Base-by-base conservation (phyloP, 2,888 invertebrate genomes). In the Gymnosoma rotundatum region DNA sequence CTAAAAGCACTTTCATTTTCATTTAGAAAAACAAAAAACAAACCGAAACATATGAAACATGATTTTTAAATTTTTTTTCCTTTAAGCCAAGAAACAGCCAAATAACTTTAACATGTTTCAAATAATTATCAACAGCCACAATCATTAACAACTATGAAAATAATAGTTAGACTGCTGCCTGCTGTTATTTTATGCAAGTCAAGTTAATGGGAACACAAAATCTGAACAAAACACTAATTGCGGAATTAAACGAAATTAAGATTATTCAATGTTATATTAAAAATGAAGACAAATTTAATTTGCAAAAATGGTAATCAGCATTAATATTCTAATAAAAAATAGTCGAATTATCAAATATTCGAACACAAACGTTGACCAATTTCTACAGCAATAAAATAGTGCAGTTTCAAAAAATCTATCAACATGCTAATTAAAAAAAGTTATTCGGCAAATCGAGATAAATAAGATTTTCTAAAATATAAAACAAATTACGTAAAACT, bases 1-100 rank as follows among this genome's bases (percentile, higher is more conserved):
- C 70, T 36, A 60, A 64, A 64, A 79, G 50, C 82, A 86, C 86
- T 87, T 87, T 87, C 87, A 67, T 87, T 87, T 87, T 87, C 85
- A 56, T 79, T 87, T 66, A 85, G 78, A 75, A 85, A 82, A 81
- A 79, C 67, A 61, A n/a, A 21, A 52, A 73, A 56, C 7, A 66
- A 42, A 42, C 42, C 2, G 12, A 7, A 38, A 10, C 12, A 42
- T 25, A 58, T 50, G 6, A 58, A 56, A 38, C 45, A 73, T 72
- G 50, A 66, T 18, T 32, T 80, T 54, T 12, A 52, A 69, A 8
- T 50, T 50, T 52, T 10, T 42, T 69, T 69, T 50, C 52, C 38
- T 78, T 69, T 58, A 38, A 83, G 76, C 73, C 76, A 78, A 58
- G 61, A 60, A 21, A 20, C 56, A 81, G 42, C 45, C 74, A 79